Percentiles rank a stretch among this genome's conserved stretches.
phyloP scores from a whole-genome alignment of 2,797 vertebrate species.

The Carduelis carduelis region DNA sequence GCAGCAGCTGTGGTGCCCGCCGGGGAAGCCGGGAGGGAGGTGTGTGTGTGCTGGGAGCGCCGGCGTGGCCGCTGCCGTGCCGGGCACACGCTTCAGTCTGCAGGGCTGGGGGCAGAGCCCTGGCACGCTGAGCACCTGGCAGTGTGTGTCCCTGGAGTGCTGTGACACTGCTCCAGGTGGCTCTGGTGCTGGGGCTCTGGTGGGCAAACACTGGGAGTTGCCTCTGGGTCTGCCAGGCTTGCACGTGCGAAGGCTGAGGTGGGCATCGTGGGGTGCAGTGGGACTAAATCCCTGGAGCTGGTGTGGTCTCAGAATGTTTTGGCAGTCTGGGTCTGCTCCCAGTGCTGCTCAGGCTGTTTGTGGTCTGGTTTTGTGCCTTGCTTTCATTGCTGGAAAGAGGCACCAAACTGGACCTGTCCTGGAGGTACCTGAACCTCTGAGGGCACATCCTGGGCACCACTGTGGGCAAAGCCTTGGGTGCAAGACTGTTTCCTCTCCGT shows the following conservation, averaged over 20 bases:
- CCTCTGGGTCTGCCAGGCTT: background rate
- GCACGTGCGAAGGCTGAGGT: accelerated
- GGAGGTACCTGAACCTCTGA: background rate
- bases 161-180: background rate
- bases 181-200: accelerated
- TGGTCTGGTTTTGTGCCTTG: background rate
- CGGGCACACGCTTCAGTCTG: background rate
- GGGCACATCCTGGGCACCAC: background rate
- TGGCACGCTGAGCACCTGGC: accelerated
- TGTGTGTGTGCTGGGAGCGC: accelerated
- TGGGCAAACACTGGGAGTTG: background rate
- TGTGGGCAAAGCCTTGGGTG: background rate
- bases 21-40: background rate
- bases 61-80: background rate
- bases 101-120: background rate
- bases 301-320: accelerated
- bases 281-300: background rate
- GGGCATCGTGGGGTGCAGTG: accelerated
- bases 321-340: background rate
- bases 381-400: background rate
- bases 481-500: background rate
- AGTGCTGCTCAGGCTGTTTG: background rate
- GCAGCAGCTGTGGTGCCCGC: background rate
- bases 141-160: accelerated
- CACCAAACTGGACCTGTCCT: background rate